These are phyloP conservation scores for Acrobasis consociella DNA, from an alignment of 2,888 invertebrate genomes.

Conservation along the genomic window DNA sequence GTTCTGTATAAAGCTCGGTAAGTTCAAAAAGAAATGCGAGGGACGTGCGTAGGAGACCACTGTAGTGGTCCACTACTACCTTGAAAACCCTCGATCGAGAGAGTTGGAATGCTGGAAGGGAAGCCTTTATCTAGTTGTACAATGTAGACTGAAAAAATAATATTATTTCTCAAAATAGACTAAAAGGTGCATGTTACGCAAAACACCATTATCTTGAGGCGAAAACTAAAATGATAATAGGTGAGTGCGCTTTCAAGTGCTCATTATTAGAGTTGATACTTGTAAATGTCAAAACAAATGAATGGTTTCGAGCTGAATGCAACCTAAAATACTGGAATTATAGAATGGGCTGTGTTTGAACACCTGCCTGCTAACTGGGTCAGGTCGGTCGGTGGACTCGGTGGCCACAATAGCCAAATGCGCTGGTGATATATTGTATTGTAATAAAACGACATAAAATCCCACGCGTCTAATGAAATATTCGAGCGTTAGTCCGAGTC, in stretches of 20 bases:
- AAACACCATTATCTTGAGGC: conserved; percentile 29
- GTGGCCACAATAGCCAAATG: conserved; percentile 7
- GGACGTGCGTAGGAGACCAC: too few relatives aligned
- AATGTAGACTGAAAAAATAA: too few relatives aligned
- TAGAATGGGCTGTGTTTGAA: conserved; percentile 11
- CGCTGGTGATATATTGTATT: background rate
- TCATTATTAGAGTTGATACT: conserved; percentile 47
- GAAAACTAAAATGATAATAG: conserved; percentile 43
- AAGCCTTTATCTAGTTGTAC: too few relatives aligned
- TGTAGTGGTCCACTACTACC: too few relatives aligned
- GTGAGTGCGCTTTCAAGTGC: conserved; percentile 35
- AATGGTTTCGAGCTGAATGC: conserved; percentile 32
- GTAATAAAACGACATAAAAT: background rate
- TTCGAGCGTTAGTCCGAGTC: background rate
- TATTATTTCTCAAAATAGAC: background rate
- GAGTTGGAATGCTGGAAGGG: too few relatives aligned
- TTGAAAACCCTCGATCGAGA: too few relatives aligned
- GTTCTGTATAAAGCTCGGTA: too few relatives aligned
- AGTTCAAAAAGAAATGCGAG: too few relatives aligned
- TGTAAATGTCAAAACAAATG: conserved; percentile 53
- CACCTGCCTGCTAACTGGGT: conserved; percentile 13
- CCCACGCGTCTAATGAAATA: conserved; percentile 1
- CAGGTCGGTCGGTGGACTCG: conserved; percentile 3
- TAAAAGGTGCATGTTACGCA: background rate
- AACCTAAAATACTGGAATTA: conserved; percentile 11